Base-by-base conservation (phyloP, 2,888 invertebrate species). In the Tachina grossa region DNA sequence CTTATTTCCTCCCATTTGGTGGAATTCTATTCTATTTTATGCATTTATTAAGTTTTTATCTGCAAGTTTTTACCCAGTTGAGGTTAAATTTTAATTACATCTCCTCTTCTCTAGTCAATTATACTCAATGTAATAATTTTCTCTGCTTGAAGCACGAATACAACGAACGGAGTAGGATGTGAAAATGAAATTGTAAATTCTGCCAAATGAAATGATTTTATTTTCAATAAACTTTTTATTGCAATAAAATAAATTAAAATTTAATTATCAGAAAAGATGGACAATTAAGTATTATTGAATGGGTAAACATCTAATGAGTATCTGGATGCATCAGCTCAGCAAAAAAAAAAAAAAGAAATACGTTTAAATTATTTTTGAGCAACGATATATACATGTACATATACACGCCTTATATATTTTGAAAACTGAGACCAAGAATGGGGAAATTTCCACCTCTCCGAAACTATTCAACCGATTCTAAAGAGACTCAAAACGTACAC, bases 51-150 rank as follows among this genome's bases (percentile, higher is more conserved):
- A n/a, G 49, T 66, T 77, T 55, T 65, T 68, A 59, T 68, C 9
- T 39, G 39, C 77, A 68, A 49, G 19, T 68, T 78, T 31, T 61
- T 61, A 61, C 49, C 66, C 61, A 53, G 59, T 77, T 84, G 78
- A 71, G 78, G 85, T 71, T 79, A 74, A 78, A 82, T 75, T 85
- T 85, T 85, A 82, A 85, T 85, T 85, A 82, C 81, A 74, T 68
- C 72, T 71, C 65, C 72, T 75, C 65, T 53, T 80, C 65, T 65
- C 11, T n/a, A 79, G 63, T 84, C 84, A 84, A 84, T 84, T 84
- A 76, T 77, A 16, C 49, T 43, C 19, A 22, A 68, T 59, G 55
- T 57, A 77, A 77, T 59, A 49, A 68, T 68, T 68, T 59, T 59
- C 14, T 55, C 31, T 65, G 45, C 39, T 66, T 31, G 41, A 19